Evolutionary conservation across 2,797 vertebrate species (phyloP).

Genomic region (Sebastolobus alascanus): DNA sequence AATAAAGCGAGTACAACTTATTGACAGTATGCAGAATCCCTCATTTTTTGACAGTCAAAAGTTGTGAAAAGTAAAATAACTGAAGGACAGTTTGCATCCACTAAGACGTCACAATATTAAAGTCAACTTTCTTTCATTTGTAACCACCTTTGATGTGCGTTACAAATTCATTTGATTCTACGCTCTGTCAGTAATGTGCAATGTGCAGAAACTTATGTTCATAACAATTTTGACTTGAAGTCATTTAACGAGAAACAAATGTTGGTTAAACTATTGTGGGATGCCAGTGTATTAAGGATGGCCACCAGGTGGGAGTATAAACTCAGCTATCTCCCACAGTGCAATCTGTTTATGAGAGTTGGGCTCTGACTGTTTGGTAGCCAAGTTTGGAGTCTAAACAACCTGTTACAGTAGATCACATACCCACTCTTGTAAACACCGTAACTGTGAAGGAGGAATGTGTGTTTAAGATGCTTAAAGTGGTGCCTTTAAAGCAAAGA

Average conservation of each 20-base stretch:
- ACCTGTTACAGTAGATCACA: conserved; percentile 76
- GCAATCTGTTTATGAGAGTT: conserved; percentile 46
- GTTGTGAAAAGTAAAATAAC: not conserved
- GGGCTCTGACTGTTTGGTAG: conserved; percentile 36
- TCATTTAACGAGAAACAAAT: not conserved
- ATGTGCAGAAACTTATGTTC: not conserved
- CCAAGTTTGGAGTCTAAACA: conserved; percentile 68
- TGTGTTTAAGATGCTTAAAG: conserved; percentile 45
- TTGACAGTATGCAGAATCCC: not conserved
- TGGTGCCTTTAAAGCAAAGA: conserved; percentile 26
- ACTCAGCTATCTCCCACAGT: conserved; percentile 23
- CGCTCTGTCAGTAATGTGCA: not conserved
- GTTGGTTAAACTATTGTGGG: not conserved
- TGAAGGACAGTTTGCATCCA: not conserved
- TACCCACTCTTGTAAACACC: conserved; percentile 51
- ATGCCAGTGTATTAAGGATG: not conserved
- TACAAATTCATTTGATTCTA: not conserved
- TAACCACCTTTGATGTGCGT: not conserved
- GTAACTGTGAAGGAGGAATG: conserved; percentile 40
- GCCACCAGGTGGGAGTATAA: conserved; percentile 76
- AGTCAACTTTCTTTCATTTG: not conserved
- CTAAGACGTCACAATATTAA: not conserved
- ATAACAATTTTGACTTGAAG: conserved; percentile 5
- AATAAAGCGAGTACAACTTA: not conserved
- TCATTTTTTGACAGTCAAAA: not conserved